Base-by-base conservation (phyloP, 2,797 vertebrate genomes). In the Takifugu ocellatus region DNA sequence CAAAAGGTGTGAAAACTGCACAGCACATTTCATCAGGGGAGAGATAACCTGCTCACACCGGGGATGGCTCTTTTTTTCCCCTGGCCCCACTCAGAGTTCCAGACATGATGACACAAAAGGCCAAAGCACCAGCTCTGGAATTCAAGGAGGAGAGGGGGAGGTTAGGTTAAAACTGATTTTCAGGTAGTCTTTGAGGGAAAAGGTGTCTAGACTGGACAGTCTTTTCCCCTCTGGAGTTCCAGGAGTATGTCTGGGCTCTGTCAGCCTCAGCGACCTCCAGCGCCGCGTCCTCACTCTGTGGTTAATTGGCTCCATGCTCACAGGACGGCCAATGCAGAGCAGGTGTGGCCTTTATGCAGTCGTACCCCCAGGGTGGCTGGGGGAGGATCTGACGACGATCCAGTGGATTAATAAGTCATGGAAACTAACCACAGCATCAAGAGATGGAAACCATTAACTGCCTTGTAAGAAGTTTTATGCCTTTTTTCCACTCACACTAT, bases 351-450 rank as follows among this genome's bases (percentile, higher is more conserved):
- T 74, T 33, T 70, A 72, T 36, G 36, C 66, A 71, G 68, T 77
- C 61, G 68, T 79, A 65, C 17, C 69, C 78, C 49, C 16, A n/a
- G 48, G 78, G 77, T 27, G 17, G 53, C 54, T 68, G 12, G 21
- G 47, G 49, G 67, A 59, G 76, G 71, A 69, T 17, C 77, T 71
- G 54, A 79, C 62, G 59, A 56, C 49, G 74, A 75, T 83, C 72
- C 77, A 46, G 61, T 66, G 74, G 81, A 84, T 88, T 86, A 86
- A 86, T 85, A 85, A 84, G 79, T 61, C 57, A 78, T 83, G 86
- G 88, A 89, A 90, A 91, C 82, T 79, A 80, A 88, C 84, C 82
- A n/a, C 82, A 78, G 83, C 74, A 87, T 87, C 84, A 89, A 84
- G 76, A 81, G 81, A 88, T 84, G 88, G 87, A 90, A 90, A 89